Evolutionary conservation across 2,113 vertebrate species (phyloP).

Genomic region (Pungitius pungitius): DNA sequence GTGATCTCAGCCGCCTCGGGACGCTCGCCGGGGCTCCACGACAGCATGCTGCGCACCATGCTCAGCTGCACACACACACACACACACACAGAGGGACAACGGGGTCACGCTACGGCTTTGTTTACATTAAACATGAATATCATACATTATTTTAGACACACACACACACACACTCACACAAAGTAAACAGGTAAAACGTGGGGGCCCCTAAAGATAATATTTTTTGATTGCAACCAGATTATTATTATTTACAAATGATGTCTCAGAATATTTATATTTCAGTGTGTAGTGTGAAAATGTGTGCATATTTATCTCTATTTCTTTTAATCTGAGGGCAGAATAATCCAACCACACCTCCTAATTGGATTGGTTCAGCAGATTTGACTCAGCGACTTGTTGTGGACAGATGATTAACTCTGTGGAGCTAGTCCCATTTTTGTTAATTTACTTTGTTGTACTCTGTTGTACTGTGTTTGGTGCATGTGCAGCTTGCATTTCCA

Average conservation of each 20-base stretch:
- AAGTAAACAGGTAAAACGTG: too few relatives aligned
- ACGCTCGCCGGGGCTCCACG: conserved; percentile 85
- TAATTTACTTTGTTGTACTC: background rate
- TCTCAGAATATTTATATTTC: background rate
- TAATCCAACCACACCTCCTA: background rate
- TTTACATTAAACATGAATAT: too few relatives aligned
- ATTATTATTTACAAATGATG: too few relatives aligned
- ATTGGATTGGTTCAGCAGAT: conserved; percentile 7
- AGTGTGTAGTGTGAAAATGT: background rate
- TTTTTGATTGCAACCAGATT: too few relatives aligned
- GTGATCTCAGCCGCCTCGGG: conserved; percentile 92
- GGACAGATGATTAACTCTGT: conserved; percentile 2
- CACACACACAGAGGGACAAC: conserved; percentile 30
- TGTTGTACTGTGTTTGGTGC: background rate
- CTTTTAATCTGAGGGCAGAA: background rate
- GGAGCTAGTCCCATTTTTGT: background rate
- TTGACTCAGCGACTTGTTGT: background rate
- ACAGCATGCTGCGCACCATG: conserved; percentile 96
- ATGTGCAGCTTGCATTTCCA: accelerated
- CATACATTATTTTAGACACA: too few relatives aligned
- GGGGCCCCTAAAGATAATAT: background rate
- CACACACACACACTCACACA: background rate
- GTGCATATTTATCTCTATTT: background rate
- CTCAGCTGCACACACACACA: conserved; percentile 78
- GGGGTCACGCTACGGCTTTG: background rate